Conservation (phyloP, 2,113 vertebrate species). For the Odontophorus gujanensis region DNA sequence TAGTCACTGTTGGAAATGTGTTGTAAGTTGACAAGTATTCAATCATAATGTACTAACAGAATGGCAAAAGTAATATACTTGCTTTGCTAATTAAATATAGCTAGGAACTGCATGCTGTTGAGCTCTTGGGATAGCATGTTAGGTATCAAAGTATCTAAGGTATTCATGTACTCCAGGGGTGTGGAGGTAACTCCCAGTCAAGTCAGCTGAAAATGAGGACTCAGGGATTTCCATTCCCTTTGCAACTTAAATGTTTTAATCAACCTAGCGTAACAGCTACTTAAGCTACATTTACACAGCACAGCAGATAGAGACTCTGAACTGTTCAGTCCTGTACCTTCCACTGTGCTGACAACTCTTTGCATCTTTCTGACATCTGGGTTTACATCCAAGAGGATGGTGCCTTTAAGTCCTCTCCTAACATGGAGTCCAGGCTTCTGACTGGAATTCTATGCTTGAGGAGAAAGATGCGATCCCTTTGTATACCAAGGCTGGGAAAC, state of each 20-base stretch:
- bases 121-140: background rate
- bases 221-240: conserved; percentile 40
- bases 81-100: conserved; percentile 10
- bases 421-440: background rate
- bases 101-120: background rate
- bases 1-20: background rate
- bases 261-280: background rate
- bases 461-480: background rate
- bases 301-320: background rate
- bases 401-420: background rate
- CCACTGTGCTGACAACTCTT: background rate
- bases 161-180: conserved; percentile 20
- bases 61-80: background rate
- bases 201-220: background rate
- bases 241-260: conserved; percentile 34
- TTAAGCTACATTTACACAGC: background rate
- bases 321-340: background rate
- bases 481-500: background rate
- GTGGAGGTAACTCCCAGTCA: conserved; percentile 25
- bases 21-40: background rate
- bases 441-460: background rate
- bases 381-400: background rate
- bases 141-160: background rate
- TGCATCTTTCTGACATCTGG: background rate
- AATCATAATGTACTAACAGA: background rate